phyloP scores from a whole-genome alignment of 2,113 vertebrate species.

The Entomyzon cyanotis region DNA sequence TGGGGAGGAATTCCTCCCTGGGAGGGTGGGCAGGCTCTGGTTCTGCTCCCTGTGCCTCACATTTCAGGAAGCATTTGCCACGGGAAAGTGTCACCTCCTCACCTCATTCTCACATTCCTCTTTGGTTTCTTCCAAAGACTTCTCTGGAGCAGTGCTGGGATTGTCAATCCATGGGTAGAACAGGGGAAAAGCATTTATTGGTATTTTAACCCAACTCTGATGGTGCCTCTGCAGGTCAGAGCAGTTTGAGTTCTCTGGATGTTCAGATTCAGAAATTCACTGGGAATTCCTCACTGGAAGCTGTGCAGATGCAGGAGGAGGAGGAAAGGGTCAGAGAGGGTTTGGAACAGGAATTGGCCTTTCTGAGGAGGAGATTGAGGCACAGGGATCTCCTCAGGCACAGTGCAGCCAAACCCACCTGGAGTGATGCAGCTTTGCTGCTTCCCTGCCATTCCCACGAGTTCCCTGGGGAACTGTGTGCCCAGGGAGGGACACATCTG shows the following conservation, averaged over 20 bases:
- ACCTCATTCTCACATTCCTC: neutral
- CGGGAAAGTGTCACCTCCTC: neutral
- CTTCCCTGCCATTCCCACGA: accelerated
- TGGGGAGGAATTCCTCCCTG: neutral
- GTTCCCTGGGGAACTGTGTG: too few relatives aligned
- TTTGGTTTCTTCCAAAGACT: neutral
- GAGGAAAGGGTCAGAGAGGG: neutral
- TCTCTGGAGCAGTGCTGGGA: neutral
- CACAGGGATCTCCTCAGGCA: neutral
- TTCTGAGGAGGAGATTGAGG: neutral
- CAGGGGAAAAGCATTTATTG: neutral
- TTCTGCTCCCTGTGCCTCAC: neutral
- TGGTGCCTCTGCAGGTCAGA: neutral
- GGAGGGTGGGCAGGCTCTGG: neutral
- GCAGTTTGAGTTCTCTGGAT: accelerated
- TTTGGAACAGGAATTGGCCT: neutral
- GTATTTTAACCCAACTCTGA: accelerated
- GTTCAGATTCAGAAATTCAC: accelerated
- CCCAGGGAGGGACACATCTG: neutral
- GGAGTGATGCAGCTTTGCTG: neutral
- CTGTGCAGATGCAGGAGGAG: accelerated
- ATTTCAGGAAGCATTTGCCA: neutral
- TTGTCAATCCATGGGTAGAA: neutral
- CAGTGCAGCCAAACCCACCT: neutral
- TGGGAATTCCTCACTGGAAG: neutral